Base-by-base conservation (phyloP, 2,113 vertebrate species). In the Hippocampus guttulatus region DNA sequence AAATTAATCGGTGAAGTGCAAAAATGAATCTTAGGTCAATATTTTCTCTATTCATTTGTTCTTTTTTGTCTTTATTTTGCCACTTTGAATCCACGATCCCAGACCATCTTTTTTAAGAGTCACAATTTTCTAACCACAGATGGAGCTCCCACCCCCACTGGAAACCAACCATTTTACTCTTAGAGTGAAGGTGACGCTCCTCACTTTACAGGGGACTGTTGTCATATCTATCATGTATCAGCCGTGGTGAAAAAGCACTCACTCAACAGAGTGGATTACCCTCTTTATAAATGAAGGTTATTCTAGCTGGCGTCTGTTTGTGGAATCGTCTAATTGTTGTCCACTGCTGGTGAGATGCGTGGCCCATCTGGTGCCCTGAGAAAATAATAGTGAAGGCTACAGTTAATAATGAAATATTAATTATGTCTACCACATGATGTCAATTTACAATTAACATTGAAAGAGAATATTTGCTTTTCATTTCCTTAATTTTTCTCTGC, bases 251-350 rank as follows among this genome's bases (percentile, higher is more conserved):
- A 68, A 65, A 40, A 33, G 62, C 70, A 66, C 47, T 51, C 12
- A 1, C 54, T 79, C 73, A 75, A 60, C 64, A 20, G n/a, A 47
- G 67, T 68, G 73, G 18, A 61, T 87, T 84, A 84, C 82, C 76
- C 70, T 8, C 74, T 78, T 76, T 74, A 77, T 72, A 77, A 82
- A 87, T 88, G 40, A 82, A 84, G 85, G 57, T 72, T 75, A 23
- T 74, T 63, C 27, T 54, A 73, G 69, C 15, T 47, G 73, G 74
- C 75, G 86, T 51, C 76, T 80, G 82, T 75, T 67, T 74, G 60
- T 33, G 54, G 40, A 43, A 67, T 21, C 16, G 47, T 51, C 71
- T 80, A 75, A 78, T 78, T 87, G 74, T 80, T 76, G 43, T 38
- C n/a, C 51, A 45, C 69, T 1, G 14, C 38, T 20, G 12, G 52